Percentiles rank a stretch among this genome's conserved stretches.
Evolutionary conservation across 2,113 vertebrate genomes (phyloP).

Genomic region (Etheostoma cragini): DNA sequence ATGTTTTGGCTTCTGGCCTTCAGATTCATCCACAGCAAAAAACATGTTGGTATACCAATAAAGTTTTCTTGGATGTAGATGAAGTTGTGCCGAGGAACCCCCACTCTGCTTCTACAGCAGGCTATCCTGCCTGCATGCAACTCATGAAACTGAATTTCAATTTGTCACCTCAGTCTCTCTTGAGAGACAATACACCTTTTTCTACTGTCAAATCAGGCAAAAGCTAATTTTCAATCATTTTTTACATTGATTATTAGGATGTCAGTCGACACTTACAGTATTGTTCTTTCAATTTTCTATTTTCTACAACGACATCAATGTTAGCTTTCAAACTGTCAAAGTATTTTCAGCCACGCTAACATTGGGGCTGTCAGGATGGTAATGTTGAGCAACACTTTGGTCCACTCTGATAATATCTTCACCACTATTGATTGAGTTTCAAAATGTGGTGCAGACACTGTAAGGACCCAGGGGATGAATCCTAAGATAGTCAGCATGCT

Average conservation of each 20-base stretch:
- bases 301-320: not conserved
- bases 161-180: slow-evolving; percentile 1
- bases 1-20: no score
- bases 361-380: not conserved
- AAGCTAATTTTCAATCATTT: not conserved
- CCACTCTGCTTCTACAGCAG: no score
- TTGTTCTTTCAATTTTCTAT: not conserved
- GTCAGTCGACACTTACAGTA: not conserved
- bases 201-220: not conserved
- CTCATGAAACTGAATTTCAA: not conserved
- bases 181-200: not conserved
- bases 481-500: not conserved
- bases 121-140: not conserved
- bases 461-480: not conserved
- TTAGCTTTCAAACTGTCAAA: not conserved
- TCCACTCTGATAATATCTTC: not conserved
- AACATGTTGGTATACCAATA: no score
- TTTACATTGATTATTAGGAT: not conserved
- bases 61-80: no score
- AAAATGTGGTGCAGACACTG: not conserved
- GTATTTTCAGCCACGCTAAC: not conserved
- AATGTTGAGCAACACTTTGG: not conserved
- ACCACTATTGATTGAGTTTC: not conserved
- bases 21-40: no score
- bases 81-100: no score